These are phyloP conservation scores for Synergus itoensis DNA, from an alignment of 2,888 invertebrate species.

Conservation along the genomic window DNA sequence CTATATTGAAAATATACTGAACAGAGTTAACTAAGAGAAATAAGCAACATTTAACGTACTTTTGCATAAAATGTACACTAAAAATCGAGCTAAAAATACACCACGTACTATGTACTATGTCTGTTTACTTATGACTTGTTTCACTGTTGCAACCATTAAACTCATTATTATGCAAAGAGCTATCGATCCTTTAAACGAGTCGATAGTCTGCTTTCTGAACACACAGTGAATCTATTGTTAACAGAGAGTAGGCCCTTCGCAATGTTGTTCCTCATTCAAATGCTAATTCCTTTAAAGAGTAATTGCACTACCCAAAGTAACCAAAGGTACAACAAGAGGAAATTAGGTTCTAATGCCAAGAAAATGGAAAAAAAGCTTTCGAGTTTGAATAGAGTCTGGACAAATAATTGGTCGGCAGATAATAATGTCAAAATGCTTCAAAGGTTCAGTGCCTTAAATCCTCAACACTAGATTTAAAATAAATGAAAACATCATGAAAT, in stretches of 20 bases:
- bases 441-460: background rate
- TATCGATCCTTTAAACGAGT: constrained; percentile 41
- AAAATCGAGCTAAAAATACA: background rate
- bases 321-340: background rate
- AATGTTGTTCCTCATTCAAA: constrained; percentile 16
- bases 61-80: constrained; percentile 17
- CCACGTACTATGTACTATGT: background rate
- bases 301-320: constrained; percentile 24
- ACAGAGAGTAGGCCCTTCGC: constrained; percentile 10
- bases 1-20: background rate
- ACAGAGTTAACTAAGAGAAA: background rate
- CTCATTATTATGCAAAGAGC: constrained; percentile 36
- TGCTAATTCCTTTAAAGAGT: constrained; percentile 19
- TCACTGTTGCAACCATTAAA: constrained; percentile 36
- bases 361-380: background rate
- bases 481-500: too few relatives aligned
- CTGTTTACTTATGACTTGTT: constrained; percentile 15
- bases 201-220: constrained; percentile 40
- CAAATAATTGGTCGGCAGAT: background rate
- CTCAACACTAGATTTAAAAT: background rate
- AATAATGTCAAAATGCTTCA: background rate
- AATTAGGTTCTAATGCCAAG: background rate
- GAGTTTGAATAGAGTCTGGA: background rate
- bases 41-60: background rate
- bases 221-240: constrained; percentile 13